These are phyloP conservation scores for Daubentonia madagascariensis DNA, from an alignment of 2,113 vertebrate species.

Conservation along the genomic window DNA sequence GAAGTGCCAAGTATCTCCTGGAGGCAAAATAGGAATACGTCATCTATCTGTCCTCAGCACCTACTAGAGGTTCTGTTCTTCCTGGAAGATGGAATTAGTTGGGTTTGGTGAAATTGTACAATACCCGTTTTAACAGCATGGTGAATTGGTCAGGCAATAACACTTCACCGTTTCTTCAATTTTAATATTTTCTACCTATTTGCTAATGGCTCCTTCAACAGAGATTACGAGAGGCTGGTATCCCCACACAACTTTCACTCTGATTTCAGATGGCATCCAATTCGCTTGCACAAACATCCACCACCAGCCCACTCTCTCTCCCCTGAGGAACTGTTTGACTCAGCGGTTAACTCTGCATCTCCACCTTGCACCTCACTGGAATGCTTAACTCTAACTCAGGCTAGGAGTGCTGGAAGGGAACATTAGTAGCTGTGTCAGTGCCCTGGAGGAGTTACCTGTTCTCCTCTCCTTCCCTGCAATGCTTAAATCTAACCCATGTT, in stretches of 20 bases:
- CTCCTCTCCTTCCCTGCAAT: not conserved
- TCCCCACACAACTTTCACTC: not conserved
- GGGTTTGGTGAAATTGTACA: not conserved
- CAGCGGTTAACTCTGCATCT: not conserved
- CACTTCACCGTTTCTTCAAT: not conserved
- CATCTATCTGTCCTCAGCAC: not conserved
- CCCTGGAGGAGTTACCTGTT: not conserved
- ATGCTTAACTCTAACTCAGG: not conserved
- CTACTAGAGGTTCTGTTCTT: not conserved
- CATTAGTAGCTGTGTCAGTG: not conserved
- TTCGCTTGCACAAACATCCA: fast-evolving
- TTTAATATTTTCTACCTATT: not conserved
- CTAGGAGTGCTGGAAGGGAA: not conserved
- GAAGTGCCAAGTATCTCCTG: not conserved
- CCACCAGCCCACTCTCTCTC: not conserved
- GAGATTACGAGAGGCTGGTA: not conserved
- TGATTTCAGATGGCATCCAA: not conserved
- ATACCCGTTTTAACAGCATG: not conserved
- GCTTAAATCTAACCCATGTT: not conserved
- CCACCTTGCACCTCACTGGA: conserved; percentile 45
- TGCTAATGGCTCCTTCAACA: not conserved
- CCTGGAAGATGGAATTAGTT: not conserved
- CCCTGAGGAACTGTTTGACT: not conserved
- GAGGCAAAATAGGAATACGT: not conserved
- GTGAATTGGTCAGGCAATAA: not conserved